Conservation (phyloP, 1,140 invertebrate species). For the Drosophila grimshawi region DNA sequence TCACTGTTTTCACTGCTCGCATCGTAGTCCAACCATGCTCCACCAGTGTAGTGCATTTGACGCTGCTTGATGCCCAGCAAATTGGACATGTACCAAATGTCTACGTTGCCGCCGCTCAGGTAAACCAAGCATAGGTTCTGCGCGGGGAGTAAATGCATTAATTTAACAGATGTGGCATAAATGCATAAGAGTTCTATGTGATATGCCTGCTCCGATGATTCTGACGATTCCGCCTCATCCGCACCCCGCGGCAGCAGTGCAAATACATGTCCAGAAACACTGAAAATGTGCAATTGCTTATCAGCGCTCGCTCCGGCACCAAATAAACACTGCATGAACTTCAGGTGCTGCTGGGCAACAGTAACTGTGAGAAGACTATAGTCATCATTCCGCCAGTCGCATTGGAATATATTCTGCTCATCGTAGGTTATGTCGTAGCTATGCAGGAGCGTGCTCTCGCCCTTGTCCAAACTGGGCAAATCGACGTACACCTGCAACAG, state of each 20-base stretch:
- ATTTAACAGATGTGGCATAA: conserved; percentile 55
- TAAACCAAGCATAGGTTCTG: conserved; percentile 63
- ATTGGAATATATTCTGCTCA: conserved; percentile 68
- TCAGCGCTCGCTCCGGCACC: conserved; percentile 16
- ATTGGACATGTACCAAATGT: conserved; percentile 75
- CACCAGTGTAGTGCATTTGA: conserved; percentile 54
- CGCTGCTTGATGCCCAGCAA: conserved; percentile 49
- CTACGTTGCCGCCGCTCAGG: conserved; percentile 66
- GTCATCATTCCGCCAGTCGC: conserved; percentile 58
- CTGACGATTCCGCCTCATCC: not conserved
- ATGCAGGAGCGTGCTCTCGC: conserved; percentile 44
- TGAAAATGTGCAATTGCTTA: conserved; percentile 60
- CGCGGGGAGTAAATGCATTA: conserved; percentile 52
- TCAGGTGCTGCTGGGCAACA: conserved; percentile 45
- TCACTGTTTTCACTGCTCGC: conserved; percentile 45
- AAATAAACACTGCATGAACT: conserved; percentile 60
- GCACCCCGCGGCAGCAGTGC: conserved; percentile 17
- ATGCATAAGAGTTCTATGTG: conserved; percentile 62
- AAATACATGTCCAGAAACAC: conserved; percentile 64
- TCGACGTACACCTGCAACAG: conserved; percentile 65
- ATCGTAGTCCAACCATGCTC: conserved; percentile 66
- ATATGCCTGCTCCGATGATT: conserved; percentile 29
- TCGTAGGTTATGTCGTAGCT: conserved; percentile 74
- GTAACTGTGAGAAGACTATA: conserved; percentile 54
- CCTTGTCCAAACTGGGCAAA: conserved; percentile 58